Evolutionary conservation across 2,888 invertebrate species (phyloP), one percentile per base, ranked within the genome.

Genomic region (Hirtodrosophila alboralis): DNA sequence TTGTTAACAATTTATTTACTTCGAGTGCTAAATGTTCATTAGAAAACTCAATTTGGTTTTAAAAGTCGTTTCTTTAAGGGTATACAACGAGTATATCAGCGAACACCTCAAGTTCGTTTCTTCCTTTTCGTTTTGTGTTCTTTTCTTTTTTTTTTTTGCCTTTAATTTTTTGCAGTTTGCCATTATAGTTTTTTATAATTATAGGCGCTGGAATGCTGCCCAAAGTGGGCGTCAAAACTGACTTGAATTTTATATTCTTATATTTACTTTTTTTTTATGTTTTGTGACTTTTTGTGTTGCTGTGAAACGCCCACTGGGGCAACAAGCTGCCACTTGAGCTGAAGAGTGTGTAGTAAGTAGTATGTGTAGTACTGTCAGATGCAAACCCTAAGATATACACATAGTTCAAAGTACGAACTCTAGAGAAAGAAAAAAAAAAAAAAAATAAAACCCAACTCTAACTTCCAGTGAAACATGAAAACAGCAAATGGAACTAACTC

Each of bases 111-210:
- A n/a, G n/a, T n/a, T n/a, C n/a, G n/a, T n/a, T n/a, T n/a, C n/a
- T n/a, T n/a, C n/a, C n/a, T n/a, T n/a, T n/a, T 36, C 63, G 40
- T 28, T 26, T 30, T 52, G 30, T 38, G 27, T 34, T 36, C n/a
- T 21, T 28, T 7, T 26, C 3, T 27, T 31, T 16, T 27, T 21
- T 28, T 36, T 47, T 23, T 7, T 14, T 23, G 26, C 30, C 8
- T 2, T 23, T 23, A 23, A n/a, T n/a, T 47, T 72, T 66, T 61
- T 61, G 68, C 68, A 52, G 69, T 53, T 77, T 83, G 83, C 85
- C 85, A 77, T 78, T 77, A 81, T 84, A 85, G 62, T 31, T 84
- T n/a, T n/a, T n/a, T 71, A 78, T 78, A 84, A 78, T 78, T 78
- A 84, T 78, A 81, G 78, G 78, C 85, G 78, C 83, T 84, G 84